Conservation (phyloP, 2,888 invertebrate genomes). For the Oscheius sp. region DNA sequence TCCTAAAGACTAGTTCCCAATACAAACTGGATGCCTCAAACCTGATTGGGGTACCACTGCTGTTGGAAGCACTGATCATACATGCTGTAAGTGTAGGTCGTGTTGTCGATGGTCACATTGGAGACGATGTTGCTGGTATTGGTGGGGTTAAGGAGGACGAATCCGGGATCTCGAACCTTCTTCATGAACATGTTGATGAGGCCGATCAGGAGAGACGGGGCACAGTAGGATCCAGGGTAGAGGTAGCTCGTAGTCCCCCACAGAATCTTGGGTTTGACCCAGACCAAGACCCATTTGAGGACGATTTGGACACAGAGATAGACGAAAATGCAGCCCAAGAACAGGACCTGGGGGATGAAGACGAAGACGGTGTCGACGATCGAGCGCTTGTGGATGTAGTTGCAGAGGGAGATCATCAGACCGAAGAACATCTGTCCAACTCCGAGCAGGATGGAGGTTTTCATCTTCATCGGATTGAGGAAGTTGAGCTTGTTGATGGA, state of each 20-base stretch:
- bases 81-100: slow-evolving; percentile 40
- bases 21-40: slow-evolving; percentile 9
- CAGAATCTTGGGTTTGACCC: slow-evolving; percentile 53
- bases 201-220: slow-evolving; percentile 95
- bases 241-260: slow-evolving; percentile 52
- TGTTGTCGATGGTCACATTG: slow-evolving; percentile 32
- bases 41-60: slow-evolving; percentile 68
- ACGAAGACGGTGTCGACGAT: slow-evolving; percentile 87
- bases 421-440: slow-evolving; percentile 73
- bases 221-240: slow-evolving; percentile 79
- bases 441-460: slow-evolving; percentile 69
- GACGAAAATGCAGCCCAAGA: slow-evolving; percentile 89
- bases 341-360: slow-evolving; percentile 94
- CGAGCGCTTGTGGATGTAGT: slow-evolving; percentile 76
- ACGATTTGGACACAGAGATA: slow-evolving; percentile 86
- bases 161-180: slow-evolving; percentile 76
- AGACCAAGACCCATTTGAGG: slow-evolving; percentile 70
- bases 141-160: slow-evolving; percentile 37
- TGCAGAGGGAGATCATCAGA: slow-evolving; percentile 66
- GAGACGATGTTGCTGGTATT: slow-evolving; percentile 34
- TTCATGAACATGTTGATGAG: slow-evolving; percentile 82
- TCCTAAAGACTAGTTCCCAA: slow-evolving; percentile 37
- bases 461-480: slow-evolving; percentile 74
- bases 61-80: slow-evolving; percentile 64
- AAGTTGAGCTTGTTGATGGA: slow-evolving; percentile 71